phyloP scores from a whole-genome alignment of 1,140 invertebrate species.

The Drosophila seguyi region DNA sequence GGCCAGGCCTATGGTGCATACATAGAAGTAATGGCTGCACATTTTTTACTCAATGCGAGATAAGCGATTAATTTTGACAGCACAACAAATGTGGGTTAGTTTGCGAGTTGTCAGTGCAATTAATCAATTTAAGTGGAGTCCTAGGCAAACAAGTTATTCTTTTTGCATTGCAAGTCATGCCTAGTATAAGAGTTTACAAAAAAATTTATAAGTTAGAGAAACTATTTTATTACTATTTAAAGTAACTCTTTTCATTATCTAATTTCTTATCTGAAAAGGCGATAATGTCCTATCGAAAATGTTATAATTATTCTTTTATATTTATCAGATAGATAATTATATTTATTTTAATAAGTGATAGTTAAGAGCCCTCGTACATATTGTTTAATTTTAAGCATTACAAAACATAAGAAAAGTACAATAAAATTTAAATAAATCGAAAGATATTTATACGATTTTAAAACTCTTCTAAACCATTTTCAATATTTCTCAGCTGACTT shows the following conservation, averaged over 20 bases:
- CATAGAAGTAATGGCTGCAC: background rate
- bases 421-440: too few relatives aligned
- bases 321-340: background rate
- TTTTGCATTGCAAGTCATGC: background rate
- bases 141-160: slow-evolving; percentile 6
- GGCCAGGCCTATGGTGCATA: slow-evolving; percentile 3
- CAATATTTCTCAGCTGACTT: background rate
- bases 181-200: background rate
- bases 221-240: background rate
- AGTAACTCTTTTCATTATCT: background rate
- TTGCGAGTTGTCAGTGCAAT: slow-evolving; percentile 6
- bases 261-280: background rate
- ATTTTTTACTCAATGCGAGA: slow-evolving; percentile 2
- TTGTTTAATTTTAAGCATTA: background rate
- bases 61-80: background rate
- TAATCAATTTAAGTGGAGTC: slow-evolving; percentile 2
- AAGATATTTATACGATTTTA: background rate
- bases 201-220: background rate
- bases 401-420: too few relatives aligned
- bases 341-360: background rate
- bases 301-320: background rate
- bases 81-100: background rate
- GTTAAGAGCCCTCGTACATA: background rate
- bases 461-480: background rate
- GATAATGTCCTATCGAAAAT: background rate